Base-by-base conservation (phyloP, 1,140 invertebrate genomes). In the Drosophila ambigua region DNA sequence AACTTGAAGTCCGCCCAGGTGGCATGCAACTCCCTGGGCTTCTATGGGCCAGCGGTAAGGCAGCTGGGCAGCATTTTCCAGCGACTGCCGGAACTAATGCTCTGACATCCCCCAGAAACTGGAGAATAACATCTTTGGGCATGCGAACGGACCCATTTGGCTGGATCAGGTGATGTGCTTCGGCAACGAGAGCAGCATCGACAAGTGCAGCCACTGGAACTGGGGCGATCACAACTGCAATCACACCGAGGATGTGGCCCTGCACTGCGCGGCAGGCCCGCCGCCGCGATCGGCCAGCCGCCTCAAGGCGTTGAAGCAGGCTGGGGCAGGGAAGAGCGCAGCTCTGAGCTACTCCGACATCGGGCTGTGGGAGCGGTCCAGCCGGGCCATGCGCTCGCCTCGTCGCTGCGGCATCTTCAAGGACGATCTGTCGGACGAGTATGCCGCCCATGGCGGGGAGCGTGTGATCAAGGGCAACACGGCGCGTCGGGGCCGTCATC, bases 201-300 rank as follows among this genome's bases (percentile, higher is more conserved):
- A 94, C 26, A 91, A 94, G 26, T 97, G 96, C 80, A 91, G 92
- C 1, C 94, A 95, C 72, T 93, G 93, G 79, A 92, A 93, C n/a
- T 96, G 95, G 95, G 95, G 95, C 20, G 93, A 94, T 54, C 93
- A 94, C 76, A 95, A 96, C 77, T 97, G 96, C 85, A 94, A 95
- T 71, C 95, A 96, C 81, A 92, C 93, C n/a, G 96, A 97, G 92
- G 96, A 96, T 82, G 95, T 95, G 5, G 94, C 94, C n/a, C 93
- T 97, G 11, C 93, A 94, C 16, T 91, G 90, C 58, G 77, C 54
- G 0, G 78, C 60, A 1, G 90, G 90, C 11, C 72, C 82, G 0
- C 73, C 72, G 1, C 85, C 79, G 2, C 62, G 72, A 0, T 57
- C 49, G 49, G 50, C 11, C 52, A 68, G 0, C 51, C 71, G 7